These are phyloP conservation scores for Scophthalmus maximus DNA, from an alignment of 2,113 vertebrate species.

Conservation along the genomic window DNA sequence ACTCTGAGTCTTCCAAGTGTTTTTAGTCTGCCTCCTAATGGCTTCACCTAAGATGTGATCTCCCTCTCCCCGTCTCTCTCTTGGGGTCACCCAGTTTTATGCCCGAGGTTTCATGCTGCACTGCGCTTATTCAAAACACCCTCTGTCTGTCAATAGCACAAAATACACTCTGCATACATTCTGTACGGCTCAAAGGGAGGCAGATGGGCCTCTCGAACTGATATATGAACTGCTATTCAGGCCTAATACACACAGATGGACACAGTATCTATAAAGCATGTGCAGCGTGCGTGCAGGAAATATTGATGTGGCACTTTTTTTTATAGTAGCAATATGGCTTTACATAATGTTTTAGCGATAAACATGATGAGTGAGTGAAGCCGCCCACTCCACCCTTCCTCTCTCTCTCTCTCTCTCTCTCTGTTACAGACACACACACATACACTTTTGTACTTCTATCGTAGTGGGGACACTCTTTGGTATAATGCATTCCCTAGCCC, in stretches of 20 bases:
- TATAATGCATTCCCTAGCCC: too few species aligned
- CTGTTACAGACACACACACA: not conserved
- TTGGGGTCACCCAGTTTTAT: slow-evolving; percentile 44
- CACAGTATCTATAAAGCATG: slow-evolving; percentile 29
- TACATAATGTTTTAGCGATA: slow-evolving; percentile 42
- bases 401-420: not conserved
- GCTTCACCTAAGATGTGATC: slow-evolving; percentile 55
- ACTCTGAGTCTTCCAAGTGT: slow-evolving; percentile 31
- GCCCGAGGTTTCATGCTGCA: slow-evolving; percentile 21
- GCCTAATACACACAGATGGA: slow-evolving; percentile 33
- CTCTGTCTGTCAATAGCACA: slow-evolving; percentile 14
- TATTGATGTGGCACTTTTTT: slow-evolving; percentile 44
- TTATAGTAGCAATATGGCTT: slow-evolving; percentile 32
- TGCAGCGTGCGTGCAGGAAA: slow-evolving; percentile 13
- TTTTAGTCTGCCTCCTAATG: slow-evolving; percentile 61
- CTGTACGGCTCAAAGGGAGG: slow-evolving; percentile 20
- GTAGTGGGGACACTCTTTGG: too few species aligned
- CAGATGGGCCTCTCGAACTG: slow-evolving; percentile 40
- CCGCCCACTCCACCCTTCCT: not conserved
- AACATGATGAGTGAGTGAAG: slow-evolving; percentile 36
- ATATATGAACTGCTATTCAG: slow-evolving; percentile 19
- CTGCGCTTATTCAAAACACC: slow-evolving; percentile 41
- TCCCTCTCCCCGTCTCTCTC: slow-evolving; percentile 30
- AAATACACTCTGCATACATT: slow-evolving; percentile 25
- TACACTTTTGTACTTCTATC: too few species aligned